Base-by-base conservation (phyloP, 2,888 invertebrate species). In the Charanyca ferruginea region DNA sequence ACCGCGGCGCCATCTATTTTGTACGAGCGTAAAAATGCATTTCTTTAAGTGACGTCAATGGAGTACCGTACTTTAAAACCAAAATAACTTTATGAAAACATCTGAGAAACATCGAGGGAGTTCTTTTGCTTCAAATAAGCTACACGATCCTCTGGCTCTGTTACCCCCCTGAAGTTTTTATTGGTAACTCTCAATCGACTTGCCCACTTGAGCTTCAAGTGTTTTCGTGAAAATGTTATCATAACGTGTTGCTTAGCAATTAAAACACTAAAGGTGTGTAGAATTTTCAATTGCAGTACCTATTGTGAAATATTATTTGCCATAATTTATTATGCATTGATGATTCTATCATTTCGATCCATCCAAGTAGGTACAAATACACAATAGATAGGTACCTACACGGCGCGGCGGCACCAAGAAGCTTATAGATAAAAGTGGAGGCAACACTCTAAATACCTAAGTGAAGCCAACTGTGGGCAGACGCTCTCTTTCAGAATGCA, bases 81-180 rank as follows among this genome's bases (percentile, higher is more conserved):
- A 74, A 66, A 66, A 60, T 51, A 57, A 60, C 58, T 47, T 13
- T 11, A 42, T 41, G 32, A 44, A 28, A 47, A 41, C 44, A 44
- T 55, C 64, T 59, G n/a, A 66, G 32, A 63, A 67, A 44, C 70
- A 1, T 47, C 55, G 66, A 61, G 64, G 66, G 72, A 64, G 72
- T 45, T 62, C 41, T 41, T 18, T 28, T 13, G 8, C 44, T 59
- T 28, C 3, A 23, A 47, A 35, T 73, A 79, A 57, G 66, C 66
- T 68, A 62, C n/a, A 38, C 42, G 25, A 8, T 23, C 13, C 8
- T 25, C 28, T 51, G 6, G 38, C 23, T 51, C 11, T 42, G 23
- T 45, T 47, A 75, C 68, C 72, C 64, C 77, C 82, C 9, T 47
- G 68, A 66, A 68, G 66, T 25, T 51, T 49, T 7, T 45, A 28